Conservation (phyloP, 2,113 vertebrate species). For the Geococcyx californianus region DNA sequence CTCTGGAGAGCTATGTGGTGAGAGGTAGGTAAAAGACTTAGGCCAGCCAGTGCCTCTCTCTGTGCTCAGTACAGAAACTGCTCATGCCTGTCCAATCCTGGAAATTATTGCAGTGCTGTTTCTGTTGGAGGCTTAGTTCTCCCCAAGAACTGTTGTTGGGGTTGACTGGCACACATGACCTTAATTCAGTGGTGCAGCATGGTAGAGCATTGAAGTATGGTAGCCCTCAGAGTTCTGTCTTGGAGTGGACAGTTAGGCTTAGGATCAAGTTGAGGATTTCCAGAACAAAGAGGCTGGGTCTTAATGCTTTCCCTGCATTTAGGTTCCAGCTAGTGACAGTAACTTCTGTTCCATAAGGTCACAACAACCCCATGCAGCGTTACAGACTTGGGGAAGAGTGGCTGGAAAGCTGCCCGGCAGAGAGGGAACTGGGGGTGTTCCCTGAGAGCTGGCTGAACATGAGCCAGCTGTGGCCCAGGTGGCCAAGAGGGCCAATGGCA, state of each 20-base stretch:
- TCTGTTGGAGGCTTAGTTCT: background rate
- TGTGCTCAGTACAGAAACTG: background rate
- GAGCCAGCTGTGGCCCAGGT: no score
- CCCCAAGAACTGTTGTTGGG: background rate
- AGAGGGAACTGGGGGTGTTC: no score
- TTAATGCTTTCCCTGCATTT: background rate
- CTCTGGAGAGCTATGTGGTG: background rate
- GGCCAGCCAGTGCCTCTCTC: background rate
- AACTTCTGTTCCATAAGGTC: background rate
- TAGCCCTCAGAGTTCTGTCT: background rate
- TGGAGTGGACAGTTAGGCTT: background rate
- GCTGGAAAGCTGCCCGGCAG: no score
- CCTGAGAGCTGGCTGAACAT: no score
- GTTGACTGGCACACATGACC: fast-evolving
- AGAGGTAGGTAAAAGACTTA: background rate
- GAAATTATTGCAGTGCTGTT: background rate
- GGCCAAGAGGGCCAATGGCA: no score
- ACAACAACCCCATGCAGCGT: no score
- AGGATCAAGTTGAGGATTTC: background rate
- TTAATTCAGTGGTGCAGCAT: background rate
- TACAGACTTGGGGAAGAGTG: no score
- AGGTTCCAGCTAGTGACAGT: background rate
- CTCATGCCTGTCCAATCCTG: no score
- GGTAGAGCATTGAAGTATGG: background rate
- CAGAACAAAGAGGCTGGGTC: background rate